Evolutionary conservation across 2,113 vertebrate species (phyloP).

Genomic region (Ifrita kowaldi): DNA sequence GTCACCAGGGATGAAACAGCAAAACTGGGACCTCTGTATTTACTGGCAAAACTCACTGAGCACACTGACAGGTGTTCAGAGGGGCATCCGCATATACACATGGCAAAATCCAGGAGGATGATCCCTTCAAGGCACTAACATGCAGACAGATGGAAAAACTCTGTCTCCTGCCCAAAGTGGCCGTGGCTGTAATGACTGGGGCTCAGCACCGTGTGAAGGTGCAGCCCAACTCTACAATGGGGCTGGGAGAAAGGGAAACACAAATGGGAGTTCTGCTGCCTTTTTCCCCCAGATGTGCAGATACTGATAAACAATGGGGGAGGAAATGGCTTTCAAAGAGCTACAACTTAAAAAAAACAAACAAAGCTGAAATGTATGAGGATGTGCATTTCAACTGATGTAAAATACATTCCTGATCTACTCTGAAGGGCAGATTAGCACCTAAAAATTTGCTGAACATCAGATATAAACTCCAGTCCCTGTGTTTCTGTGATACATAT

Average conservation of each 20-base stretch:
- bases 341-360: neutral
- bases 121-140: neutral
- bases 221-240: neutral
- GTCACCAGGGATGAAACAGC: neutral
- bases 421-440: neutral
- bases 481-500: neutral
- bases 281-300: neutral
- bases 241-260: neutral
- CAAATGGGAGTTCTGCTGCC: neutral
- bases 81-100: neutral
- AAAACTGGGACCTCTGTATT: neutral
- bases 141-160: neutral
- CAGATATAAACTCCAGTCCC: neutral
- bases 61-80: neutral
- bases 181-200: rapidly evolving
- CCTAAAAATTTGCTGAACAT: neutral
- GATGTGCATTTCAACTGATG: neutral
- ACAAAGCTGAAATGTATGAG: neutral
- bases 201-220: rapidly evolving
- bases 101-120: rapidly evolving
- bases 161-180: neutral
- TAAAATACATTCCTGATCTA: neutral
- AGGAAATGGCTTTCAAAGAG: neutral
- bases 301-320: neutral
- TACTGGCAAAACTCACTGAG: neutral